Conservation (phyloP, 2,113 vertebrate genomes). For the Etheostoma spectabile region DNA sequence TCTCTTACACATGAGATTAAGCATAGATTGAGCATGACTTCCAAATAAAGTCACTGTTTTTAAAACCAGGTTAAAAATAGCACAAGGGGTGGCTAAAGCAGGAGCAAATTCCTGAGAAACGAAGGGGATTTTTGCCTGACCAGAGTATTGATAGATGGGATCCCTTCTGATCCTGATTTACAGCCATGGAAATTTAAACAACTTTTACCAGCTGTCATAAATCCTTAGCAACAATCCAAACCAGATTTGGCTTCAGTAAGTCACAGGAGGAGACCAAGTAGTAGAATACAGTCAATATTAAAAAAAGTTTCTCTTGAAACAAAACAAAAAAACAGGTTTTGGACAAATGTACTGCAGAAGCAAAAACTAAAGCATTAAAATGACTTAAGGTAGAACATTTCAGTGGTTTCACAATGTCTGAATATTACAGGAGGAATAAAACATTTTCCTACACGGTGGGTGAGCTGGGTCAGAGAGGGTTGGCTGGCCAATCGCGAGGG, state of each 20-base stretch:
- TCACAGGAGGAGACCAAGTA: slow-evolving; percentile 6
- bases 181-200: slow-evolving; percentile 65
- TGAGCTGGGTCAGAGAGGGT: slow-evolving; percentile 63
- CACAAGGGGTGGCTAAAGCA: slow-evolving; percentile 2
- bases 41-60: slow-evolving; percentile 29
- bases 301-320: no score
- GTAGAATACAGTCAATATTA: background rate
- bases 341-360: slow-evolving; percentile 3
- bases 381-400: slow-evolving; percentile 7
- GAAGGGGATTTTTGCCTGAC: slow-evolving; percentile 37
- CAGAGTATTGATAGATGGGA: slow-evolving; percentile 53
- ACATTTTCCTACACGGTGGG: slow-evolving; percentile 41
- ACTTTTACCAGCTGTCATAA: slow-evolving; percentile 47
- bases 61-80: slow-evolving; percentile 16
- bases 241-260: slow-evolving; percentile 35
- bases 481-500: slow-evolving; percentile 69
- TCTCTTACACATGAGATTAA: background rate
- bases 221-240: slow-evolving; percentile 44
- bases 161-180: slow-evolving; percentile 67
- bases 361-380: background rate
- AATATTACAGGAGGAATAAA: slow-evolving; percentile 38
- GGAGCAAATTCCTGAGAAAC: slow-evolving; percentile 43
- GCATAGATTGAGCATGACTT: slow-evolving; percentile 17
- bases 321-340: background rate
- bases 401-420: slow-evolving; percentile 37